These are phyloP conservation scores for Catharus bicknelli DNA, from an alignment of 2,113 vertebrate genomes.

Conservation along the genomic window DNA sequence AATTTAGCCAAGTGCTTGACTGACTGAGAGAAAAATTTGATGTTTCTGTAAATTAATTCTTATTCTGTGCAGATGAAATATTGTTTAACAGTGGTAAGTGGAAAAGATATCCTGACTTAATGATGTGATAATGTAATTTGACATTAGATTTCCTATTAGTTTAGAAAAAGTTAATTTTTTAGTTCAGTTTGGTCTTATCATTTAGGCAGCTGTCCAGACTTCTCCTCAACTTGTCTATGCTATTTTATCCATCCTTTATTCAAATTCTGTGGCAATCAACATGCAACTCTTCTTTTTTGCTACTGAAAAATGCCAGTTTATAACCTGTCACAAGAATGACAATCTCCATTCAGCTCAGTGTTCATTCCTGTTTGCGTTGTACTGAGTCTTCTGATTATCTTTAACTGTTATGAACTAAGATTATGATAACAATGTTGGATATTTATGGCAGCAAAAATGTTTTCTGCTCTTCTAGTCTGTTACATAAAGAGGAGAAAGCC, in stretches of 20 bases:
- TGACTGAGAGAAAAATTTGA: background rate
- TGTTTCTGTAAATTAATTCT: background rate
- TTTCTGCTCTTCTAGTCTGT: background rate
- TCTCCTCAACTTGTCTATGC: background rate
- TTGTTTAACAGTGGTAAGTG: fast-evolving
- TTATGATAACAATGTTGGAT: background rate
- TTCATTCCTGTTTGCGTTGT: background rate
- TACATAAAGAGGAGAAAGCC: background rate
- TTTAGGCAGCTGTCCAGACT: background rate
- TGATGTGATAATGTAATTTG: background rate
- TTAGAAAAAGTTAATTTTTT: background rate
- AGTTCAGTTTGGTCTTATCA: background rate
- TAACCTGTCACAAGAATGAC: background rate
- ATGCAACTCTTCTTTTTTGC: background rate
- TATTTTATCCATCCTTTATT: background rate
- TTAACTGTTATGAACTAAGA: background rate
- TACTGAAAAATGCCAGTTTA: background rate
- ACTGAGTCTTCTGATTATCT: background rate
- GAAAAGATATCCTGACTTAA: background rate
- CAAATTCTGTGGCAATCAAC: background rate
- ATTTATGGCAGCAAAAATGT: background rate
- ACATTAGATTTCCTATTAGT: background rate
- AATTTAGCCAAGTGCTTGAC: background rate
- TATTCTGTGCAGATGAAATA: background rate
- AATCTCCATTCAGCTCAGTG: background rate